Evolutionary conservation across 2,113 vertebrate genomes (phyloP), one percentile per base, ranked within the genome.

Genomic region (Myrmecophaga tridactyla): DNA sequence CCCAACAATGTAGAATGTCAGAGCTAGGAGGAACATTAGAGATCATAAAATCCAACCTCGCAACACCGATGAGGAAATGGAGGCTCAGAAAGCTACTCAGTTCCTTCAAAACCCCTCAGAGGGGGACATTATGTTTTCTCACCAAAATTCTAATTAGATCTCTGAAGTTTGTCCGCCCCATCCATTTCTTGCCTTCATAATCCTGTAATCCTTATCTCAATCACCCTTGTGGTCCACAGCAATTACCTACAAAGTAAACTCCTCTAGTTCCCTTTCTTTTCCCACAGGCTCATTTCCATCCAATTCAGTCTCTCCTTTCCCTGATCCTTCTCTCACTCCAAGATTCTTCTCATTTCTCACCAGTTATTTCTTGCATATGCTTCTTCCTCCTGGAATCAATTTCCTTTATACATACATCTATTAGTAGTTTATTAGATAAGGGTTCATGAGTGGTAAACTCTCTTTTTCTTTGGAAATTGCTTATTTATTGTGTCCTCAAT

Each of bases 401-500:
- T 95, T 81, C 60, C 70, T 36, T 20, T 34, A 67, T 39, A 27
- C 72, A 58, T 34, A 48, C 14, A 4, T 48, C 11, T 53, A 34
- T 31, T n/a, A 29, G 6, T 39, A 3, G 39, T 69, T 41, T 60
- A 80, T 85, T 46, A 31, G 60, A 25, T n/a, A 73, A 93, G 18
- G 10, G 27, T 84, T 78, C 83, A 60, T 65, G 83, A 81, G 27
- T 34, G 27, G 17, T 84, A 60, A 89, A 63, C 31, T 58, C 31
- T 1, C 41, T 78, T 86, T 70, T 58, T 48, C 36, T 87, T 82
- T 72, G 46, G 80, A 94, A 96, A 95, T 53, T 90, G 85, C 6
- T 51, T 89, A 31, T 85, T 48, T 85, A 51, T 84, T 73, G 90
- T 43, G 72, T 53, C 18, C 23, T 62, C n/a, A 8, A 1, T n/a